A percentile compares a stretch with the other conserved stretches of the same genome.
phyloP scores from a whole-genome alignment of 2,888 invertebrate genomes.

The Cremastinae sp. region DNA sequence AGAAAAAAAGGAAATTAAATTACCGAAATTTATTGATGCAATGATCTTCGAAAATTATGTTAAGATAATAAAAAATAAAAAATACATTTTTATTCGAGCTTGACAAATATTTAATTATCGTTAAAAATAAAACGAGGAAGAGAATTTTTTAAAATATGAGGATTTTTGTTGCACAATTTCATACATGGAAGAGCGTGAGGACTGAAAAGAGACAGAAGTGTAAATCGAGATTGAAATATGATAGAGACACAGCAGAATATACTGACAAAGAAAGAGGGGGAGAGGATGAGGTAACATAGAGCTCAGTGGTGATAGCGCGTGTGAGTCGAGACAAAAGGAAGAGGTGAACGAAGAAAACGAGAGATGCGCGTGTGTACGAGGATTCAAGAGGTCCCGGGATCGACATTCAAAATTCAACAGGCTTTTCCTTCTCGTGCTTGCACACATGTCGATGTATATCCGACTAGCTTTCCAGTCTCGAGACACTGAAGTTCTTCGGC shows the following conservation, averaged over 20 bases:
- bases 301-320: slow-evolving; percentile 13
- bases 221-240: slow-evolving; percentile 53
- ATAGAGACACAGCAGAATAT: slow-evolving; percentile 36
- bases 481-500: slow-evolving; percentile 41
- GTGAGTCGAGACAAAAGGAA: slow-evolving; percentile 40
- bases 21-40: too few species aligned
- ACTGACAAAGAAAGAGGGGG: slow-evolving; percentile 22
- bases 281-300: slow-evolving; percentile 43
- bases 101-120: too few species aligned
- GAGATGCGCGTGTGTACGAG: slow-evolving; percentile 12
- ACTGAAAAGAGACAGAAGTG: slow-evolving; percentile 25
- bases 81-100: too few species aligned
- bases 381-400: slow-evolving; percentile 45
- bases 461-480: slow-evolving; percentile 25
- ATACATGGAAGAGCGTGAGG: neutral
- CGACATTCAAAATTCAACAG: slow-evolving; percentile 62
- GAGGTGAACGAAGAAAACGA: slow-evolving; percentile 8
- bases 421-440: slow-evolving; percentile 56
- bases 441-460: slow-evolving; percentile 43
- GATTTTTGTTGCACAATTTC: slow-evolving; percentile 2
- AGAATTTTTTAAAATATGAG: too few species aligned
- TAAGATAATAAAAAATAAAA: too few species aligned
- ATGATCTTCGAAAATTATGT: too few species aligned
- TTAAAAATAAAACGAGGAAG: too few species aligned
- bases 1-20: too few species aligned